Percentiles rank a stretch among this genome's conserved stretches.
Conservation (phyloP, 2,888 invertebrate species). For the Beris morrisii region DNA sequence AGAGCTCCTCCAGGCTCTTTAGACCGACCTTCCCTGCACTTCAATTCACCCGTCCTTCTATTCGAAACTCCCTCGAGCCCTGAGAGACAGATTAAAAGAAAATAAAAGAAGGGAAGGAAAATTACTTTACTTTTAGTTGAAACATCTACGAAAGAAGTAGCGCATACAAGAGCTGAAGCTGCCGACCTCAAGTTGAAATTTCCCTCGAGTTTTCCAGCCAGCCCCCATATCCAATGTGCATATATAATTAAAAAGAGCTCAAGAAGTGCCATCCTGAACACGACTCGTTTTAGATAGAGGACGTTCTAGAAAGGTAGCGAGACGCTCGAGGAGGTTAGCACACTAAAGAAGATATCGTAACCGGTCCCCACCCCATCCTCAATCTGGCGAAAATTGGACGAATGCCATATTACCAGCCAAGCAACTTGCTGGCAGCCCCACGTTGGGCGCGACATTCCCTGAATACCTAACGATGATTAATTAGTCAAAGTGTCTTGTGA, state of each 20-base stretch:
- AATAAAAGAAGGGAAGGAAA: conserved; percentile 9
- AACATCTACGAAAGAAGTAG: not conserved
- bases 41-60: not conserved
- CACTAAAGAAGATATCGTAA: too few species aligned
- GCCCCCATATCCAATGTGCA: conserved; percentile 3
- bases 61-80: not conserved
- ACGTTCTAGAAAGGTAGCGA: too few species aligned
- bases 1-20: not conserved
- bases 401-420: not conserved
- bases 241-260: conserved; percentile 30
- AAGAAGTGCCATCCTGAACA: conserved; percentile 7
- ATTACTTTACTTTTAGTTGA: conserved; percentile 8
- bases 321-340: too few species aligned
- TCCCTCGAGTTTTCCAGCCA: not conserved
- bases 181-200: conserved; percentile 11
- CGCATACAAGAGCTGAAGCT: not conserved
- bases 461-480: conserved; percentile 38
- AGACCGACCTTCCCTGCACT: not conserved
- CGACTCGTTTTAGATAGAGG: too few species aligned
- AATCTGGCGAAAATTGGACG: not conserved
- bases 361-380: not conserved
- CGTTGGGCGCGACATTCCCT: conserved; percentile 30
- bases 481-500: conserved; percentile 37
- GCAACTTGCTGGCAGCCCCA: not conserved
- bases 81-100: conserved; percentile 12